Conservation (phyloP, 2,888 invertebrate species). For the Choreutis nemorana region DNA sequence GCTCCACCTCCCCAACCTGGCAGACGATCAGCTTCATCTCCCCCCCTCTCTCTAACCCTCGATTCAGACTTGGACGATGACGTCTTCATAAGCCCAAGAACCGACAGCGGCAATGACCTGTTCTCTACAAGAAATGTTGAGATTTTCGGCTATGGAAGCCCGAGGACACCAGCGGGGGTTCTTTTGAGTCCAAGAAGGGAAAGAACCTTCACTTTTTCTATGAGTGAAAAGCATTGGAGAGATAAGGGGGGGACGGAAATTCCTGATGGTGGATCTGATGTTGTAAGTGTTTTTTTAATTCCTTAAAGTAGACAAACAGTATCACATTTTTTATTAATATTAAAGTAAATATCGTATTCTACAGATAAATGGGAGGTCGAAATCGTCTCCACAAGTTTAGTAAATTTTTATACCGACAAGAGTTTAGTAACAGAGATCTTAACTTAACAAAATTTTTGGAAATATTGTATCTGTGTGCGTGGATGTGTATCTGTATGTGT, state of each 20-base stretch:
- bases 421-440: too few relatives aligned
- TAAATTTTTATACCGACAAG: too few relatives aligned
- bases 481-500: too few relatives aligned
- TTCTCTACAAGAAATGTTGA: slow-evolving; percentile 49
- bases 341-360: too few relatives aligned
- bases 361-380: too few relatives aligned
- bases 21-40: slow-evolving; percentile 46
- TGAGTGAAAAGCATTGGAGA: slow-evolving; percentile 56
- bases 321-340: too few relatives aligned
- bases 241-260: slow-evolving; percentile 57
- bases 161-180: slow-evolving; percentile 49
- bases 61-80: slow-evolving; percentile 55
- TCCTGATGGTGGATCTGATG: slow-evolving; percentile 44
- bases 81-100: slow-evolving; percentile 46
- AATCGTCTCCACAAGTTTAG: too few relatives aligned
- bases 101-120: slow-evolving; percentile 41
- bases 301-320: too few relatives aligned
- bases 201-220: slow-evolving; percentile 45
- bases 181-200: slow-evolving; percentile 48
- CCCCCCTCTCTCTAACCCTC: slow-evolving; percentile 39
- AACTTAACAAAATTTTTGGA: too few relatives aligned
- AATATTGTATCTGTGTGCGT: too few relatives aligned
- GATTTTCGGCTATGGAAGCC: slow-evolving; percentile 45
- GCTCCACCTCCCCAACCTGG: slow-evolving; percentile 24
- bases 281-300: slow-evolving; percentile 28